These are phyloP conservation scores for Lacerta agilis DNA, from an alignment of 2,797 vertebrate genomes.

Conservation along the genomic window DNA sequence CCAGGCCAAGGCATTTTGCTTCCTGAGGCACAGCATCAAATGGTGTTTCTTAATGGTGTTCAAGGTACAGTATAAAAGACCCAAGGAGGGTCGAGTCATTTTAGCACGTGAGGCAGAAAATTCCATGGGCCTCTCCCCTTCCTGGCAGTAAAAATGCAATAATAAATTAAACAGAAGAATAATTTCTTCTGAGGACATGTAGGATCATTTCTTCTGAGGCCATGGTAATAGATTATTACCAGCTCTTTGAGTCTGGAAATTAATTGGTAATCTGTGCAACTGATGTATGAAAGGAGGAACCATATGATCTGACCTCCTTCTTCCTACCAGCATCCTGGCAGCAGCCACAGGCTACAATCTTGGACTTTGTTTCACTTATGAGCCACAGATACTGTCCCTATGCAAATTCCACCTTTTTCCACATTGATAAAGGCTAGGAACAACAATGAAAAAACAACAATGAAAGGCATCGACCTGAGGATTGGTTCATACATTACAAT, in stretches of 20 bases:
- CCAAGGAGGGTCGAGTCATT: too few species aligned
- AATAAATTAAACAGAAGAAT: too few species aligned
- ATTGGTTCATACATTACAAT: constrained; percentile 3
- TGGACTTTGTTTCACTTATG: neutral
- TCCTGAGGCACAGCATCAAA: too few species aligned
- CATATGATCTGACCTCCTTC: neutral
- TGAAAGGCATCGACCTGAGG: neutral
- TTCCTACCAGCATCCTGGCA: neutral
- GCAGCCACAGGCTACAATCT: neutral
- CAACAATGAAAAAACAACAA: neutral
- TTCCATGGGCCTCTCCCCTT: too few species aligned
- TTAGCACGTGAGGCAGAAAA: too few species aligned
- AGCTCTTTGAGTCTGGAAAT: neutral
- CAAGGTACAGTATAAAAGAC: too few species aligned
- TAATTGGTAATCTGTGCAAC: neutral
- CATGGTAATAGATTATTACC: neutral
- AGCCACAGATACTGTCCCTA: neutral
- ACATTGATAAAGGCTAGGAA: neutral
- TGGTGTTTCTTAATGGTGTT: too few species aligned
- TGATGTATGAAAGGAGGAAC: neutral
- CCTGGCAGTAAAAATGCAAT: too few species aligned
- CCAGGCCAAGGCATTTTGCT: too few species aligned
- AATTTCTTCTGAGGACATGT: too few species aligned
- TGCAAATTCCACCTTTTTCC: neutral
- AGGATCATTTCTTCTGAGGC: neutral